A percentile compares a stretch with the other conserved stretches of the same genome.
Evolutionary conservation across 2,113 vertebrate species (phyloP).

Genomic region (Lethenteron camtschaticum): DNA sequence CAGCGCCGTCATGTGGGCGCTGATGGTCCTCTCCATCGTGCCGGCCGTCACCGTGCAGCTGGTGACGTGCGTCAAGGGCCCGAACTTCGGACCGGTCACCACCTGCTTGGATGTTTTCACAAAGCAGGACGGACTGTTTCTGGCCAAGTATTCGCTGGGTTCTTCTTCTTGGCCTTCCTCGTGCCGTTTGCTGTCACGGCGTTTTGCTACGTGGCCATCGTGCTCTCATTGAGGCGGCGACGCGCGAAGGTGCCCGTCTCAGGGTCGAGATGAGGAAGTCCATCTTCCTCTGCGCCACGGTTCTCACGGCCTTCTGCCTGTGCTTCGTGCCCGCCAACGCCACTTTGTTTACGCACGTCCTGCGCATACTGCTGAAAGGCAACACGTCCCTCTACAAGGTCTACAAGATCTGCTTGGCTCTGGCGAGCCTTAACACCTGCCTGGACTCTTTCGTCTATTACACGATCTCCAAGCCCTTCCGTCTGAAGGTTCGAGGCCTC

Average conservation of each 20-base stretch:
- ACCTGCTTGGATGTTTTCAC: slow-evolving; percentile 9
- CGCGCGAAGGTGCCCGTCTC: neutral
- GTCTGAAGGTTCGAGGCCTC: no score
- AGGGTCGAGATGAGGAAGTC: neutral
- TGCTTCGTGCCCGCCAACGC: slow-evolving; percentile 8
- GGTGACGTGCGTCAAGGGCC: slow-evolving; percentile 17
- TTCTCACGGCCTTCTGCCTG: slow-evolving; percentile 1
- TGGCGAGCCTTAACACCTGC: slow-evolving; percentile 8
- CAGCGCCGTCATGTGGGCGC: slow-evolving; percentile 3
- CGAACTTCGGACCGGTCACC: neutral
- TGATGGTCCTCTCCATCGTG: neutral
- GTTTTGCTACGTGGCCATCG: slow-evolving; percentile 2
- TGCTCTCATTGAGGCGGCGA: neutral
- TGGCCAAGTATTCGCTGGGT: neutral
- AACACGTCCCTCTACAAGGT: slow-evolving; percentile 2
- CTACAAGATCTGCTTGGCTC: slow-evolving; percentile 8
- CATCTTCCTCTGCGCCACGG: neutral
- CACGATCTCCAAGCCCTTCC: neutral
- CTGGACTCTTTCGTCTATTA: slow-evolving; percentile 9
- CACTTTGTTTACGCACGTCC: slow-evolving; percentile 5
- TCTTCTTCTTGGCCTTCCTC: slow-evolving; percentile 7
- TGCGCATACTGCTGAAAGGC: neutral
- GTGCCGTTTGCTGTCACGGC: slow-evolving; percentile 6
- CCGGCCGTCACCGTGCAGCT: slow-evolving; percentile 2
- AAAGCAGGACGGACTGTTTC: neutral